A percentile compares a stretch with the other conserved stretches of the same genome.
These are phyloP conservation scores for Eulacestoma nigropectus DNA, from an alignment of 2,113 vertebrate genomes.

Conservation along the genomic window DNA sequence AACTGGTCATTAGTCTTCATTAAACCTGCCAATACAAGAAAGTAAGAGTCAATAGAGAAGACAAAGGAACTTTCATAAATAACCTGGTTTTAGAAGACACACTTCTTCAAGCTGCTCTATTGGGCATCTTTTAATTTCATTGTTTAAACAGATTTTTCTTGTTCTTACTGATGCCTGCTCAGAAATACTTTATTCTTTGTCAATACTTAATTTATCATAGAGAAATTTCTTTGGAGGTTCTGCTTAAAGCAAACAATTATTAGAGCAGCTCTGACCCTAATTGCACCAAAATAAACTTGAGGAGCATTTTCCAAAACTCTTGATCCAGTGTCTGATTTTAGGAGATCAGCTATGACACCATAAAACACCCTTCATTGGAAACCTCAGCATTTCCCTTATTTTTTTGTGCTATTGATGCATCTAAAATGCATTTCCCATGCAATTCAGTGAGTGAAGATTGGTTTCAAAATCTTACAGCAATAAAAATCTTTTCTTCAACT, in stretches of 20 bases:
- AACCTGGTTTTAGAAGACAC: background rate
- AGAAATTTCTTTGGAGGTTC: background rate
- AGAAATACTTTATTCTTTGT: background rate
- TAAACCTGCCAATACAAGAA: background rate
- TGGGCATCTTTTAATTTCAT: background rate
- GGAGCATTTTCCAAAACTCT: background rate
- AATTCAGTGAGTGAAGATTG: background rate
- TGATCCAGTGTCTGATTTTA: background rate
- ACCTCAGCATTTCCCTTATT: background rate
- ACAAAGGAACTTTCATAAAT: background rate
- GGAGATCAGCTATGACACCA: background rate
- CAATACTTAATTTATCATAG: background rate
- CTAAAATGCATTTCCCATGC: background rate
- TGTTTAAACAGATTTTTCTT: background rate
- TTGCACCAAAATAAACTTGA: background rate
- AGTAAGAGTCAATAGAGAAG: background rate
- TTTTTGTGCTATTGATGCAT: background rate
- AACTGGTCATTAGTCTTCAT: background rate
- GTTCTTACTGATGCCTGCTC: background rate
- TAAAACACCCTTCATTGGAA: background rate
- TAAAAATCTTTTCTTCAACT: background rate
- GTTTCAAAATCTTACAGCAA: background rate
- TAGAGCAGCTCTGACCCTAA: background rate
- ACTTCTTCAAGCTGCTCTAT: background rate
- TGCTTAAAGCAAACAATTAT: background rate